Percentiles rank a stretch among this genome's conserved stretches.
These are phyloP conservation scores for Alcedo quadribrachys DNA, from an alignment of 2,797 vertebrate genomes.

Conservation along the genomic window DNA sequence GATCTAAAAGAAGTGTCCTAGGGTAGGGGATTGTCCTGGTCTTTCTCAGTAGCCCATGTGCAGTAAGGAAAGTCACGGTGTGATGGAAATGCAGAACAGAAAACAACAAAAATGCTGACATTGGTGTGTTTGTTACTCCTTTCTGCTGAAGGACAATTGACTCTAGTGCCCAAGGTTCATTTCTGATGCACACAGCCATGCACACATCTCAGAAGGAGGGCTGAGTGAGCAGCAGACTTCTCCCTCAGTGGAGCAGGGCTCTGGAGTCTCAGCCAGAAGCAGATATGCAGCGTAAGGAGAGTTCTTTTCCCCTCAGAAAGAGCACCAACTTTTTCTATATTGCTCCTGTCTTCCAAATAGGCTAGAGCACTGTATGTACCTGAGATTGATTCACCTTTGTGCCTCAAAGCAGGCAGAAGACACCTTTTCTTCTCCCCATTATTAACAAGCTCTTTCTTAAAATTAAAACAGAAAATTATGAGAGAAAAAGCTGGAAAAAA, in stretches of 20 bases:
- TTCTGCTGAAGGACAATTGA: conserved; percentile 18
- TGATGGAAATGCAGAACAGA: conserved; percentile 60
- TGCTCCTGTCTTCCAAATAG: conserved; percentile 26
- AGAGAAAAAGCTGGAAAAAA: conserved; percentile 16
- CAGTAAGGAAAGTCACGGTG: conserved; percentile 46
- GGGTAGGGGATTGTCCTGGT: conserved; percentile 24
- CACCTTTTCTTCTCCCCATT: conserved; percentile 49
- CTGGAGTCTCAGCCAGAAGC: conserved; percentile 24
- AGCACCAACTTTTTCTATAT: neutral
- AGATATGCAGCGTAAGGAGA: conserved; percentile 3
- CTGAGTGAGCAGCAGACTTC: conserved; percentile 12
- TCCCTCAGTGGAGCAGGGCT: conserved; percentile 14
- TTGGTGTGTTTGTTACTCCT: neutral
- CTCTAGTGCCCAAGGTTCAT: neutral
- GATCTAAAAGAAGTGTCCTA: conserved; percentile 46
- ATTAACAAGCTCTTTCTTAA: conserved; percentile 34
- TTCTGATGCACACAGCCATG: conserved; percentile 6
- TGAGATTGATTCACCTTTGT: conserved; percentile 66
- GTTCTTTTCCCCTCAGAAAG: conserved; percentile 6
- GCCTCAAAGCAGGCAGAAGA: conserved; percentile 70
- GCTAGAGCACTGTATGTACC: neutral
- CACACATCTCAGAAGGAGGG: conserved; percentile 9
- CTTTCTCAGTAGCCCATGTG: neutral
- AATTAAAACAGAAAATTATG: conserved; percentile 26
- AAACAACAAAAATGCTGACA: conserved; percentile 5